phyloP scores from a whole-genome alignment of 2,888 invertebrate genomes.

The Zootermopsis nevadensis region DNA sequence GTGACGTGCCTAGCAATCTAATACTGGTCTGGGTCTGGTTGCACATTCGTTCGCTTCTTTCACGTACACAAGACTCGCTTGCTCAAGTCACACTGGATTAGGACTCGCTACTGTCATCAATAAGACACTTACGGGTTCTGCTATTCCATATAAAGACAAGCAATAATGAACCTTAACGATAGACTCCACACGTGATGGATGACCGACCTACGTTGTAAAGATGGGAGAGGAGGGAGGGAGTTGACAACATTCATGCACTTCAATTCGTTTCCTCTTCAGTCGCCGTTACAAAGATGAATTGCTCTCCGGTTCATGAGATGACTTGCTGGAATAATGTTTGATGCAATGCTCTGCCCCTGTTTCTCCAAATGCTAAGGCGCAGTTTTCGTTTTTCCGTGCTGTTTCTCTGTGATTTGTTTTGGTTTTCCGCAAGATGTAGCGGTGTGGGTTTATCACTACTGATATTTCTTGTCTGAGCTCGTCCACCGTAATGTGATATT shows the following conservation, averaged over 20 bases:
- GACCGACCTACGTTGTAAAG: constrained; percentile 11
- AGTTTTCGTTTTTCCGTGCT: background rate
- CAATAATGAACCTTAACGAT: constrained; percentile 34
- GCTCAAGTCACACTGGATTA: constrained; percentile 46
- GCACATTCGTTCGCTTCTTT: constrained; percentile 42
- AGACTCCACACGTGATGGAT: constrained; percentile 37
- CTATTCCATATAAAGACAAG: constrained; percentile 24
- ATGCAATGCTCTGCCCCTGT: constrained; percentile 18
- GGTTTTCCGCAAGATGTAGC: background rate
- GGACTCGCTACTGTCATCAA: constrained; percentile 50
- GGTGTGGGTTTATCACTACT: background rate
- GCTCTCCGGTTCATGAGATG: constrained; percentile 10
- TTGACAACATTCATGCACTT: constrained; percentile 49
- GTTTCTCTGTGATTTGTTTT: background rate
- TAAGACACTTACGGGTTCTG: constrained; percentile 50
- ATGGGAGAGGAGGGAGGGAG: background rate
- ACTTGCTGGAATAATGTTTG: constrained; percentile 26
- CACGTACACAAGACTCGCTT: constrained; percentile 8
- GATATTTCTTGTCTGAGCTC: background rate
- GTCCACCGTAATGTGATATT: background rate
- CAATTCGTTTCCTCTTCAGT: constrained; percentile 44
- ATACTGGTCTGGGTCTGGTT: constrained; percentile 37
- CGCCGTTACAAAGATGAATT: constrained; percentile 24
- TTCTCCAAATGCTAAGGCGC: background rate
- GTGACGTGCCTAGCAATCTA: constrained; percentile 49